Percentiles rank a stretch among this genome's conserved stretches.
These are phyloP conservation scores for Pipistrellus pygmaeus DNA, from an alignment of 2,797 vertebrate genomes.

Conservation along the genomic window DNA sequence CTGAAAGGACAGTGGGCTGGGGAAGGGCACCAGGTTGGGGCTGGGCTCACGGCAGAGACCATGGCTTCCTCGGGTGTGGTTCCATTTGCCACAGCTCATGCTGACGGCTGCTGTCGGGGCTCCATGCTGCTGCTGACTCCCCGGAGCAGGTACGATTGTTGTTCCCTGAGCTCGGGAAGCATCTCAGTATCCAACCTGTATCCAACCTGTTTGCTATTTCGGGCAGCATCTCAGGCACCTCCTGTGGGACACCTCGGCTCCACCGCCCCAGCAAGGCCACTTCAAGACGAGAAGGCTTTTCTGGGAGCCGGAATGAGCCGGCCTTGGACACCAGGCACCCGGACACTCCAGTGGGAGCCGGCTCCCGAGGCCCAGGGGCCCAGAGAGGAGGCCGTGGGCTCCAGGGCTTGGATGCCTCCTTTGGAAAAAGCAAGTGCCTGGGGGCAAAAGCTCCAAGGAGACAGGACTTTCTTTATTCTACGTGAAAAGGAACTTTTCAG, in stretches of 20 bases:
- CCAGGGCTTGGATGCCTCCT: fast-evolving
- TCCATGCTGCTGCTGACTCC: fast-evolving
- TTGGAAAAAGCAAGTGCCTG: fast-evolving
- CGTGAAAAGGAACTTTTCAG: background rate
- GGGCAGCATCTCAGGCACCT: fast-evolving
- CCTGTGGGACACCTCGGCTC: background rate
- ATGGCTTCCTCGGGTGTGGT: fast-evolving
- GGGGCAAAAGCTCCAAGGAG: background rate
- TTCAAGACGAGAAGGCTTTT: background rate
- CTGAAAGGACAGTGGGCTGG: background rate
- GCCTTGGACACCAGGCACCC: background rate
- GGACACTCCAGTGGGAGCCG: background rate
- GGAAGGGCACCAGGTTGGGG: fast-evolving
- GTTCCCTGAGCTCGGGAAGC: fast-evolving
- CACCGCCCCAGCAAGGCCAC: fast-evolving
- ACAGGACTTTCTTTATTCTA: background rate
- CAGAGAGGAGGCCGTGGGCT: fast-evolving
- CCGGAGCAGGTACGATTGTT: fast-evolving
- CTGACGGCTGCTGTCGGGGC: fast-evolving
- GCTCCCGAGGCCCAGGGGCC: fast-evolving
- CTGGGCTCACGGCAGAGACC: fast-evolving
- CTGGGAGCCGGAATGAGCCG: background rate
- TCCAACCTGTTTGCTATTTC: background rate
- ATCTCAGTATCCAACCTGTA: too few relatives aligned
- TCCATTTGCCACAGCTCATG: background rate